Evolutionary conservation across 2,113 vertebrate species (phyloP), one percentile per base, ranked within the genome.

Genomic region (Entosphenus tridentatus): DNA sequence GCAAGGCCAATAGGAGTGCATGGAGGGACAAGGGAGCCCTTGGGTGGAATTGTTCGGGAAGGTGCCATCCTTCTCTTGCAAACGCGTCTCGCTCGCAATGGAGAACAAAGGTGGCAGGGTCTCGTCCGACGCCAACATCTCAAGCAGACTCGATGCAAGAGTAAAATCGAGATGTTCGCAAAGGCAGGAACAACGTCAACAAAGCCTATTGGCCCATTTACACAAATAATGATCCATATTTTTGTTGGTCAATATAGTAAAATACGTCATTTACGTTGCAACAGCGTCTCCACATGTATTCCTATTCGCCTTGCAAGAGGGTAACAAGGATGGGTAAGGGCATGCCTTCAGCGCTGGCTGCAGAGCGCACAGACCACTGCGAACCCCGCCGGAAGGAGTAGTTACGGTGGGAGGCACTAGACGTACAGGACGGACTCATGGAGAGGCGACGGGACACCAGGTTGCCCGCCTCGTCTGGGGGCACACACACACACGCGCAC

Each of bases 381-480:
- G 93, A 98, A 16, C 92, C 92, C 1, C 93, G 82, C 4, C 91
- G 87, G 78, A 98, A 95, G 3, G 91, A 98, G 12, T 96, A 97
- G 76, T 98, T 98, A 73, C 93, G 83, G 69, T 97, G 93, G n/a
- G 93, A 98, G 10, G 92, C 96, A 17, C 92, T 97, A 75, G 93
- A 98, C 57, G 93, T 83, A 55, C 93, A 98, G 73, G 93, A 98
- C 0, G 93, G 93, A 73, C 92, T 98, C 74, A 97, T 89, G 1
- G 93, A 98, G 11, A 98, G 82, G 55, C 93, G 89, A 17, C 93
- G 89, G 2, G 93, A 91, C 3, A 88, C 83, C 85, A 98, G 79
- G 78, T 95, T 97, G 76, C 87, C 78, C 80, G 87, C 87, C 87
- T 98, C 93, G 89, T 98, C 93, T 96, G 88, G 86, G 91, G 82